Conservation (phyloP, 2,797 vertebrate genomes). For the Sebastolobus alascanus region DNA sequence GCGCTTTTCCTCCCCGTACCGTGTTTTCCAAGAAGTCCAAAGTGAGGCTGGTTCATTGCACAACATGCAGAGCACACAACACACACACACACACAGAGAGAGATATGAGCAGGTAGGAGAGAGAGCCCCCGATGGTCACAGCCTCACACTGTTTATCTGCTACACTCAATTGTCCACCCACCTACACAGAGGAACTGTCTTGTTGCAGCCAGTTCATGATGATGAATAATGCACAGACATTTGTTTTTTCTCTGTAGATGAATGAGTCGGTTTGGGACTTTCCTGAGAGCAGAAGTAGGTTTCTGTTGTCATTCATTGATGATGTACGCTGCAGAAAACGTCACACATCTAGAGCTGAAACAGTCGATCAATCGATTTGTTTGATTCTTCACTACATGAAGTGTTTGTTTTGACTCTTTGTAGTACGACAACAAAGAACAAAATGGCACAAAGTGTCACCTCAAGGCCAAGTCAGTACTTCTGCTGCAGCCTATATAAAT, state of each 20-base stretch:
- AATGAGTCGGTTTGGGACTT: conserved; percentile 62
- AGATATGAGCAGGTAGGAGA: conserved; percentile 57
- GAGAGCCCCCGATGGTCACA: conserved; percentile 45
- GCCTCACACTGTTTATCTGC: conserved; percentile 48
- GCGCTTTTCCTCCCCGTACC: conserved; percentile 31
- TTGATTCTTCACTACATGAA: neutral
- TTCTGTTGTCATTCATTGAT: conserved; percentile 36
- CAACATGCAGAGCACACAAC: conserved; percentile 63
- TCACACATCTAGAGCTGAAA: neutral
- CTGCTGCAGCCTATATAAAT: conserved; percentile 2
- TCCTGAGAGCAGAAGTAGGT: conserved; percentile 53
- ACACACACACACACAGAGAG: conserved; percentile 12
- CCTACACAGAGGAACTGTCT: conserved; percentile 50
- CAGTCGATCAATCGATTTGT: neutral
- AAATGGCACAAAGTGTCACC: neutral
- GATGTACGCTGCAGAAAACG: neutral
- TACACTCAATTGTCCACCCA: conserved; percentile 42
- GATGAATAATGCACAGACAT: conserved; percentile 51
- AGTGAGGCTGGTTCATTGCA: conserved; percentile 74
- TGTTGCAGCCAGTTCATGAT: conserved; percentile 41
- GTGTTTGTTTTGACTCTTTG: neutral
- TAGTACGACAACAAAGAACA: neutral
- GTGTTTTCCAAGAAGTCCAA: conserved; percentile 75
- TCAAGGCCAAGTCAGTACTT: neutral
- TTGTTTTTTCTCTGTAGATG: conserved; percentile 16